These are phyloP conservation scores for Nothocercus nigrocapillus DNA, from an alignment of 2,113 vertebrate genomes.

Conservation along the genomic window DNA sequence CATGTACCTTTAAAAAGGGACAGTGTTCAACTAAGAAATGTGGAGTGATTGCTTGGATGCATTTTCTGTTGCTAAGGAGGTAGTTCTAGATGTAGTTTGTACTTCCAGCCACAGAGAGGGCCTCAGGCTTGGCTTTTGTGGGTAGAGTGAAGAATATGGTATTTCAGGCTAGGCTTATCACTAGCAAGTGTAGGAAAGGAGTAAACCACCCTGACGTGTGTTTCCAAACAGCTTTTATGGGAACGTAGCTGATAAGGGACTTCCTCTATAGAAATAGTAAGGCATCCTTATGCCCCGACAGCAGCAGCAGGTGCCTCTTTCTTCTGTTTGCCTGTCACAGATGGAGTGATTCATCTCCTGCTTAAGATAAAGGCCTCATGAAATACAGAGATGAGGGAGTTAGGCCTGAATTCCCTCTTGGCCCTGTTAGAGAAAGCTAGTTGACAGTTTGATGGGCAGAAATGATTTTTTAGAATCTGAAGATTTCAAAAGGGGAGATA, in stretches of 20 bases:
- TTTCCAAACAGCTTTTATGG: background rate
- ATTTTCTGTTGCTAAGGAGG: background rate
- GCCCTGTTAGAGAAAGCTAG: background rate
- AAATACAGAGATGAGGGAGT: background rate
- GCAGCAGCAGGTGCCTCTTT: background rate
- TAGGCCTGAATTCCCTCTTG: background rate
- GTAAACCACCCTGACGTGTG: background rate
- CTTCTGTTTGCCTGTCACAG: background rate
- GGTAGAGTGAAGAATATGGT: background rate
- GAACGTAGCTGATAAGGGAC: background rate
- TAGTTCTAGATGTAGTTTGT: background rate
- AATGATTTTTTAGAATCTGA: background rate
- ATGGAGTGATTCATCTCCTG: background rate
- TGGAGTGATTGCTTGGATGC: background rate
- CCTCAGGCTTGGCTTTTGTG: background rate
- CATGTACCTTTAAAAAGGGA: background rate
- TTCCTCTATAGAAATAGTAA: background rate
- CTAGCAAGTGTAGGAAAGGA: background rate
- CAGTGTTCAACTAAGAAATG: background rate
- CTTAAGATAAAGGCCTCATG: background rate
- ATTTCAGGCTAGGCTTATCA: background rate
- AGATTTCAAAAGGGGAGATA: background rate
- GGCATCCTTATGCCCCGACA: background rate
- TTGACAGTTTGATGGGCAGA: background rate
- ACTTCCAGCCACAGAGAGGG: background rate